Evolutionary conservation across 2,113 vertebrate species (phyloP).

Genomic region (Oncorhynchus kisutch): DNA sequence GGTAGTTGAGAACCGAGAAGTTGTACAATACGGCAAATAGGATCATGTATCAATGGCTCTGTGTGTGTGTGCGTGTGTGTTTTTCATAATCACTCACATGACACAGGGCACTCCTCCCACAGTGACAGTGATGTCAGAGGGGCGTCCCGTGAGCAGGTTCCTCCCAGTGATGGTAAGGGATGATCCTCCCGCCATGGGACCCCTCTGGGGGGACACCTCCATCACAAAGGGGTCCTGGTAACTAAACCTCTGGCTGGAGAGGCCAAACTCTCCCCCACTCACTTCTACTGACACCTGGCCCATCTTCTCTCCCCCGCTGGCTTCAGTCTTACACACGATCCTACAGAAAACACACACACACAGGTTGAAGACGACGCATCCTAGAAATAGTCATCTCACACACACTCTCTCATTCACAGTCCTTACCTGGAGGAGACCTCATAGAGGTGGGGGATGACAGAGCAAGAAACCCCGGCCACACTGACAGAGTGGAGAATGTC

Average conservation of each 20-base stretch:
- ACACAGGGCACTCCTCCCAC: constrained; percentile 84
- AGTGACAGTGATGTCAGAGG: constrained; percentile 81
- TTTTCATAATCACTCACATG: constrained; percentile 76
- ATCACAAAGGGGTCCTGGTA: constrained; percentile 92
- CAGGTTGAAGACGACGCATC: not conserved
- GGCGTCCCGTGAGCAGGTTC: constrained; percentile 86
- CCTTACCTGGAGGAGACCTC: constrained; percentile 92
- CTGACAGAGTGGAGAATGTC: constrained; percentile 86
- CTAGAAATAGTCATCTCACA: not conserved
- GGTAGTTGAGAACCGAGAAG: not conserved
- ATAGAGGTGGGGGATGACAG: constrained; percentile 81
- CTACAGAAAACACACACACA: constrained; percentile 38
- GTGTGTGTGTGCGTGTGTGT: not conserved
- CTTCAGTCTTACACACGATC: constrained; percentile 84
- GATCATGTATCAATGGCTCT: not conserved
- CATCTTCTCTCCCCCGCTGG: constrained; percentile 75
- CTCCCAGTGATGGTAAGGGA: constrained; percentile 82
- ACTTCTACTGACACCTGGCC: constrained; percentile 83
- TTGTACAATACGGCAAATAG: not conserved
- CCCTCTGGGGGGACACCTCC: constrained; percentile 80
- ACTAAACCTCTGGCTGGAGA: constrained; percentile 83
- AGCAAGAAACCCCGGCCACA: constrained; percentile 86
- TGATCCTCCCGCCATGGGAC: constrained; percentile 90
- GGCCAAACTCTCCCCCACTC: constrained; percentile 79
- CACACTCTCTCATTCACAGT: not conserved